Conservation (phyloP, 2,888 invertebrate genomes). For the Apodemia zela region DNA sequence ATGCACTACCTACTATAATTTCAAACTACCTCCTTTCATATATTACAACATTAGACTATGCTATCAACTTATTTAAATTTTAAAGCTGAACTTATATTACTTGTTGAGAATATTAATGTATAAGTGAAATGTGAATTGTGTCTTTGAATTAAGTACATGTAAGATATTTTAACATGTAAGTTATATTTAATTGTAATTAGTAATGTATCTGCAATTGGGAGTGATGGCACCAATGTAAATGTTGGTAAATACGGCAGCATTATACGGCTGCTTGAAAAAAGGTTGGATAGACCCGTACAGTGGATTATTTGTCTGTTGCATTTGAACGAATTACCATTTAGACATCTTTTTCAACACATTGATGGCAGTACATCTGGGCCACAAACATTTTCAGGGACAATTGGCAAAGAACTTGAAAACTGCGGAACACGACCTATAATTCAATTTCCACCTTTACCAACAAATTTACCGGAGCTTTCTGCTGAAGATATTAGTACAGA, state of each 20-base stretch:
- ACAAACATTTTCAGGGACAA: constrained; percentile 14
- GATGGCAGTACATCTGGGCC: constrained; percentile 6
- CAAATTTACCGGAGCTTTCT: neutral
- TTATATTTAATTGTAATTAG: no score
- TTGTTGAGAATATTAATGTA: no score
- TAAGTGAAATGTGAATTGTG: no score
- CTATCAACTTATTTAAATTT: no score
- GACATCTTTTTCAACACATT: constrained; percentile 11
- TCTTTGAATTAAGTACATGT: no score
- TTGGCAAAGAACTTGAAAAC: constrained; percentile 13
- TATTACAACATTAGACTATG: no score
- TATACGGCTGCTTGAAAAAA: constrained; percentile 15
- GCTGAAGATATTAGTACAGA: constrained; percentile 31
- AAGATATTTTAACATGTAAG: no score
- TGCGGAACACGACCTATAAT: neutral
- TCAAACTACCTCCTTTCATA: no score
- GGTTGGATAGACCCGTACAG: constrained; percentile 13
- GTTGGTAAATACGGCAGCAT: constrained; percentile 7
- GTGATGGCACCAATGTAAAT: constrained; percentile 15
- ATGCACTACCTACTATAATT: no score
- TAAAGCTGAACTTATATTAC: no score
- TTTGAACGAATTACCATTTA: constrained; percentile 15
- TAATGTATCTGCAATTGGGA: constrained; percentile 8
- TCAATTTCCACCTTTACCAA: constrained; percentile 7
- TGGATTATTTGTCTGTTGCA: constrained; percentile 4